A percentile compares a stretch with the other conserved stretches of the same genome.
Evolutionary conservation across 2,888 invertebrate genomes (phyloP).

Genomic region (Oxyscelio sp.): DNA sequence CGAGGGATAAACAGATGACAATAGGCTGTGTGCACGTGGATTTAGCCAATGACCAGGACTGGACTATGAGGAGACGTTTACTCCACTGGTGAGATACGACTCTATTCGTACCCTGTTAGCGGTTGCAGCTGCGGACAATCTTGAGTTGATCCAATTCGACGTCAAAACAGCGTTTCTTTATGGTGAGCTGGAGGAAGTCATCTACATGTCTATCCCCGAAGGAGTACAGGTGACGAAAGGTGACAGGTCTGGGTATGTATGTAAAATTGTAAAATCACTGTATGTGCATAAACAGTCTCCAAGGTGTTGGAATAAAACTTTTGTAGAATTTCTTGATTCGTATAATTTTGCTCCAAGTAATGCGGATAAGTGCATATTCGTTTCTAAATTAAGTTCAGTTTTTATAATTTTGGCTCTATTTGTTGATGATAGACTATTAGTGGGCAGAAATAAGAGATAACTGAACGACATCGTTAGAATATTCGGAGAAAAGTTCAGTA

Average conservation of each 20-base stretch:
- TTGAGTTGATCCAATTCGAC: conserved; percentile 69
- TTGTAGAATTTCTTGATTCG: conserved; percentile 72
- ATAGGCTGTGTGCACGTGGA: conserved; percentile 69
- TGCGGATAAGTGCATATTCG: conserved; percentile 77
- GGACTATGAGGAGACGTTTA: conserved; percentile 67
- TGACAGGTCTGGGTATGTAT: conserved; percentile 72
- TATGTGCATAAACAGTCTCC: conserved; percentile 82
- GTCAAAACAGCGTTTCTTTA: conserved; percentile 74
- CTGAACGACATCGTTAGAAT: conserved; percentile 31
- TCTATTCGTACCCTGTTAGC: conserved; percentile 62
- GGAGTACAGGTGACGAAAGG: conserved; percentile 35
- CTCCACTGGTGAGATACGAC: conserved; percentile 61
- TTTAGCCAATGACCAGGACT: conserved; percentile 46
- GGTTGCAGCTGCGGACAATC: conserved; percentile 62
- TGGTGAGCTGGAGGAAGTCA: conserved; percentile 57
- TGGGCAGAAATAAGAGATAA: conserved; percentile 40
- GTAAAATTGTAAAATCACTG: conserved; percentile 77
- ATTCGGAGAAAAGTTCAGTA: conserved; percentile 45
- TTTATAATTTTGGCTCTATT: conserved; percentile 70
- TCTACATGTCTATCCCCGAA: conserved; percentile 60
- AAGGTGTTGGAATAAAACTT: conserved; percentile 79
- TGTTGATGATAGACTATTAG: conserved; percentile 74
- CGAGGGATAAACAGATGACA: background rate
- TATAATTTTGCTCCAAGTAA: conserved; percentile 72
- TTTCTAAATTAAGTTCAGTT: conserved; percentile 19